Evolutionary conservation across 2,113 vertebrate species (phyloP).

Genomic region (Nyctereutes procyonoides): DNA sequence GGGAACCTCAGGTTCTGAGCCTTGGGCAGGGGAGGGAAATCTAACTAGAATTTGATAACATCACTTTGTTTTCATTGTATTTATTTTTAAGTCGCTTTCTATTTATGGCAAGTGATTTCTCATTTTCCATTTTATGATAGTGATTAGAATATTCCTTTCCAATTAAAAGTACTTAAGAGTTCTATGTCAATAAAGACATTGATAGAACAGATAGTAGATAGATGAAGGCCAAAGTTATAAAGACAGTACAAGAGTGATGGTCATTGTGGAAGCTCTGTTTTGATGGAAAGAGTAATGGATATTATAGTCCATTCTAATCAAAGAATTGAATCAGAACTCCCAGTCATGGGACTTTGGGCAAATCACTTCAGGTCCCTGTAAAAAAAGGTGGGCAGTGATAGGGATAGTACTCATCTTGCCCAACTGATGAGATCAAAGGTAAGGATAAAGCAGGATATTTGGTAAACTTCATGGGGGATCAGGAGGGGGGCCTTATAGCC

Average conservation of each 20-base stretch:
- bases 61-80: slow-evolving; percentile 40
- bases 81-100: slow-evolving; percentile 53
- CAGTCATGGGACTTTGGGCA: not conserved
- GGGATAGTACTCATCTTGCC: not conserved
- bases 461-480: not conserved
- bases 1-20: not conserved
- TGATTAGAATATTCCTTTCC: slow-evolving; percentile 48
- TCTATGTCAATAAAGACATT: slow-evolving; percentile 41
- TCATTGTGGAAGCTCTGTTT: not conserved
- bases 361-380: not conserved
- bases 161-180: slow-evolving; percentile 4
- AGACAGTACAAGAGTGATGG: not conserved
- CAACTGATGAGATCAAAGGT: not conserved
- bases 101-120: slow-evolving; percentile 49
- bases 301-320: not conserved
- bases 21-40: not conserved
- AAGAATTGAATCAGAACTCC: not conserved
- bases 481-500: not conserved
- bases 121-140: slow-evolving; percentile 47
- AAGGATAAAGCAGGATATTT: not conserved
- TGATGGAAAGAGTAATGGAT: not conserved
- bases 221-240: not conserved
- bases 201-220: not conserved
- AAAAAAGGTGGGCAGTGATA: not conserved
- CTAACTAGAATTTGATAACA: not conserved